phyloP scores from a whole-genome alignment of 2,888 invertebrate genomes.

The Campoletis raptor region DNA sequence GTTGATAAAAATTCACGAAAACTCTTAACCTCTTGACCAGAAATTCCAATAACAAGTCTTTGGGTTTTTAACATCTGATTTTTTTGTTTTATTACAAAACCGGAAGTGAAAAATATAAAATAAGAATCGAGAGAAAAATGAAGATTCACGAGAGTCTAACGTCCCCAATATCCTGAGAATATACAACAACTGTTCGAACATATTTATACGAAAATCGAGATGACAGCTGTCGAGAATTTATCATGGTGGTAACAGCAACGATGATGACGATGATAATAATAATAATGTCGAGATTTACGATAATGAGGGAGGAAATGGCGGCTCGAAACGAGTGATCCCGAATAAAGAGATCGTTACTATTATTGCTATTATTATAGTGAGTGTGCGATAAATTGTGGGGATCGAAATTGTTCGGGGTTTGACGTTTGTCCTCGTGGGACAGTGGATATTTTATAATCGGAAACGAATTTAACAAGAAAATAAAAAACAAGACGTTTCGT shows the following conservation, averaged over 20 bases:
- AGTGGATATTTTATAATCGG: background rate
- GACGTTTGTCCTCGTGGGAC: background rate
- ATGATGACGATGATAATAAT: background rate
- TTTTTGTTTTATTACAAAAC: conserved; percentile 18
- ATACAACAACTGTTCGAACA: background rate
- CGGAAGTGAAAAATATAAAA: conserved; percentile 31
- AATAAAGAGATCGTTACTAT: background rate
- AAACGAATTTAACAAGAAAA: background rate
- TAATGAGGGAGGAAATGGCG: conserved; percentile 48
- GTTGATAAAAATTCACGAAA: background rate
- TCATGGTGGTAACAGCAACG: conserved; percentile 6
- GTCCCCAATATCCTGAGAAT: background rate
- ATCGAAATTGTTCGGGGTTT: background rate
- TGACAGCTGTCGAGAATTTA: conserved; percentile 41
- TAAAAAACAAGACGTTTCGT: background rate
- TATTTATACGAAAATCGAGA: conserved; percentile 21
- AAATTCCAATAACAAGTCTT: background rate
- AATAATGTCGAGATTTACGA: conserved; percentile 28
- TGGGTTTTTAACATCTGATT: background rate
- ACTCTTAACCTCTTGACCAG: too few relatives aligned
- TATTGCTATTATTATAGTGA: conserved; percentile 1
- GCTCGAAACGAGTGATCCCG: conserved; percentile 49
- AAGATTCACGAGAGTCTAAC: conserved; percentile 28
- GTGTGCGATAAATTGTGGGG: background rate
- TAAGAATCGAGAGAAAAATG: conserved; percentile 41